Evolutionary conservation across 23 tunicate species (phyloP), one percentile per base, ranked within the genome.

Genomic region (Botrylloides violaceus): DNA sequence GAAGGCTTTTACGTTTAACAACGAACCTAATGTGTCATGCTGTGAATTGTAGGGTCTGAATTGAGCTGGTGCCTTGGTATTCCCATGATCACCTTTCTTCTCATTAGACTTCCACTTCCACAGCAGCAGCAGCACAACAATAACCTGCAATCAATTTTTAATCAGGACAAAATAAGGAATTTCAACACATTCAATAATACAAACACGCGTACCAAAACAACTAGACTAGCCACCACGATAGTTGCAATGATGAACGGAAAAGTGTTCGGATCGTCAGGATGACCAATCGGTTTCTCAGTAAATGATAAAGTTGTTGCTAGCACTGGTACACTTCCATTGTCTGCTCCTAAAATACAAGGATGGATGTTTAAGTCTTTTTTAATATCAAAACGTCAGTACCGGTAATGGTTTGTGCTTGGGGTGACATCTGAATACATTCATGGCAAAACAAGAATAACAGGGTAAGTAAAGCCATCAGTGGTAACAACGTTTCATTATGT

Each of bases 191-290:
- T n/a, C n/a, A n/a, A n/a, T n/a, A n/a, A n/a, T n/a, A n/a, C n/a
- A n/a, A n/a, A n/a, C n/a, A n/a, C 53, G 15, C 53, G 53, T 53
- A 79, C 83, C 29, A 79, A 34, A 1, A 79, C 26, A 19, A 43
- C 74, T 20, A 68, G 36, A 0, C 35, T 32, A 71, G 58, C 65
- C 3, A 79, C 49, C 4, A 58, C 36, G 34, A 71, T 33, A 31
- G 76, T 75, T 24, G 76, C 83, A 53, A 79, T 70, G 31, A 79
- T 36, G 33, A 66, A 79, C 19, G 76, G 61, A 58, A 35, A 66
- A 3, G 47, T 77, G 20, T 22, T 31, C 25, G 59, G 27, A 31
- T 66, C 19, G 0, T 32, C 39, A 5, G 64, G 39, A 53, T 34
- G 64, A 36, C 32, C 37, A 9, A 21, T 34, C 24, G 71, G 34